A percentile compares a stretch with the other conserved stretches of the same genome.
Evolutionary conservation across 2,113 vertebrate species (phyloP).

Genomic region (Malaclemys terrapin): DNA sequence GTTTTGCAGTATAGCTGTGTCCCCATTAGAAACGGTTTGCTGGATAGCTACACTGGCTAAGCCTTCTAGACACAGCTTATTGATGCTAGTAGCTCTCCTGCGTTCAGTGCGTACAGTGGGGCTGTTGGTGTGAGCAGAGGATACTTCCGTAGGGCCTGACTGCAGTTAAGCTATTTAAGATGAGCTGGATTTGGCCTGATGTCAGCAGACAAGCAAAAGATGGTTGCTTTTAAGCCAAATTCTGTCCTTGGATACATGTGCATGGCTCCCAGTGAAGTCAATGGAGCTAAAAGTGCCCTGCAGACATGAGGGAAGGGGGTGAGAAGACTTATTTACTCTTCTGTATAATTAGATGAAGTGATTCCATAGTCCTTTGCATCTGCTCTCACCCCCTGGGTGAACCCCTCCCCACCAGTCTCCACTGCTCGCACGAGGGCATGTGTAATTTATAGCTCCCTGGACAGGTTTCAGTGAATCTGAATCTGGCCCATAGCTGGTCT

Average conservation of each 20-base stretch:
- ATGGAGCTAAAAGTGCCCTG: background rate
- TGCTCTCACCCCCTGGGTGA: background rate
- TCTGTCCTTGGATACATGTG: background rate
- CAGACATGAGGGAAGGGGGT: background rate
- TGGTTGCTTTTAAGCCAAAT: background rate
- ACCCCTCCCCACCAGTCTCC: background rate
- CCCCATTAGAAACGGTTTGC: background rate
- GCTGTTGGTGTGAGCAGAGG: background rate
- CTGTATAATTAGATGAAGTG: background rate
- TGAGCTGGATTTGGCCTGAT: background rate
- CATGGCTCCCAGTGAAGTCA: background rate
- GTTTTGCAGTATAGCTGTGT: rapidly evolving
- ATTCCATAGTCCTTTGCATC: background rate
- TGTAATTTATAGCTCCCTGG: background rate
- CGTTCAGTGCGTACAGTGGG: background rate
- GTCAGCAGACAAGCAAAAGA: background rate
- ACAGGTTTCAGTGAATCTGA: background rate
- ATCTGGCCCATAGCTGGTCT: background rate
- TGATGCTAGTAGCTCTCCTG: background rate
- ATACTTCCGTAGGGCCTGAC: background rate
- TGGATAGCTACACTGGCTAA: background rate
- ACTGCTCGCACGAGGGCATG: rapidly evolving
- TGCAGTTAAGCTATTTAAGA: background rate
- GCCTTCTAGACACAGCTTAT: background rate
- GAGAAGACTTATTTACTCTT: background rate